Conservation (phyloP, 2,113 vertebrate genomes). For the Ginglymostoma cirratum region DNA sequence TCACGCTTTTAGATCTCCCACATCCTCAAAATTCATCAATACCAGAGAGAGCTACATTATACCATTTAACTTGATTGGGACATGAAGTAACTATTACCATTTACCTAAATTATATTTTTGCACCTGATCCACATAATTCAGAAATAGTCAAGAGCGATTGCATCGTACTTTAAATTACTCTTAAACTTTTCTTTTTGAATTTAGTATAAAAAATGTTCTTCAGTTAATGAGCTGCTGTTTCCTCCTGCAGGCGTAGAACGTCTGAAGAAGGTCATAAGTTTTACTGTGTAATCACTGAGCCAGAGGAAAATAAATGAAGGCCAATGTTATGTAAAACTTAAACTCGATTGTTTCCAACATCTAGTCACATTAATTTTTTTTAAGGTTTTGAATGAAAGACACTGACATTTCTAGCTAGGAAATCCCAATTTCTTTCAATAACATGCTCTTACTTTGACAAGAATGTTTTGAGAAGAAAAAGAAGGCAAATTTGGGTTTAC, state of each 20-base stretch:
- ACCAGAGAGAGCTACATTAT: not conserved
- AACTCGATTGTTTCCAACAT: slow-evolving; percentile 14
- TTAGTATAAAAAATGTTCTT: slow-evolving; percentile 21
- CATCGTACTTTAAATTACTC: slow-evolving; percentile 11
- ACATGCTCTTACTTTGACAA: not conserved
- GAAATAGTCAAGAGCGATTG: not conserved
- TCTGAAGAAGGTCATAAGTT: slow-evolving; percentile 37
- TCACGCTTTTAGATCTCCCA: not conserved
- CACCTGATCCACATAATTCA: slow-evolving; percentile 13
- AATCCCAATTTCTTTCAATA: not conserved
- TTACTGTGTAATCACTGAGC: slow-evolving; percentile 32
- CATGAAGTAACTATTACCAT: not conserved
- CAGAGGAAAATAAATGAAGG: slow-evolving; percentile 33
- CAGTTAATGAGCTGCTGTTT: slow-evolving; percentile 28
- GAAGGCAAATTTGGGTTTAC: not conserved
- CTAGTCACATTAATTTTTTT: slow-evolving; percentile 24
- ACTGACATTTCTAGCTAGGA: not conserved
- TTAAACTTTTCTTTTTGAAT: slow-evolving; percentile 36
- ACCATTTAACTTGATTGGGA: not conserved
- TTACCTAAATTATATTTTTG: slow-evolving; percentile 27
- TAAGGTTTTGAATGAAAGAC: not conserved
- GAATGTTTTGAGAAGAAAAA: not conserved
- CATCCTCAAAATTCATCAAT: not conserved
- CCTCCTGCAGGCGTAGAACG: slow-evolving; percentile 31
- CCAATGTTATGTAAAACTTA: slow-evolving; percentile 14